These are phyloP conservation scores for Mareca strepera DNA, from an alignment of 2,797 vertebrate genomes.

Conservation along the genomic window DNA sequence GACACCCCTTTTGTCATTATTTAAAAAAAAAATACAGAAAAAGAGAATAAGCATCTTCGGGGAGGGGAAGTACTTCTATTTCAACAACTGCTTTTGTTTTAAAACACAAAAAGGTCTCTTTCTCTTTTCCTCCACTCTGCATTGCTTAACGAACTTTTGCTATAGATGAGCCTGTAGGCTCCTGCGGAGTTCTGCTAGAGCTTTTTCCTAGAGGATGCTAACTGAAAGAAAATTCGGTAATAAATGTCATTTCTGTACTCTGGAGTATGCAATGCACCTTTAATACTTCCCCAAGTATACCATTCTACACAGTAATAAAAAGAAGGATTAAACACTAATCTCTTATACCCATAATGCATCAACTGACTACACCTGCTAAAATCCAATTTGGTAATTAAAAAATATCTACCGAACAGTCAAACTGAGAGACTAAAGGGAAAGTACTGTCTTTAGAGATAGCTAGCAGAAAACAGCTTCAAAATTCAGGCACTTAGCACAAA, in stretches of 20 bases:
- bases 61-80: constrained; percentile 41
- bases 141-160: constrained; percentile 13
- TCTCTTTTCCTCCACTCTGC: not conserved
- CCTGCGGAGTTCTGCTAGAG: constrained; percentile 18
- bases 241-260: constrained; percentile 55
- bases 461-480: constrained; percentile 17
- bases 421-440: constrained; percentile 6
- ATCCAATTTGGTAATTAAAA: constrained; percentile 72
- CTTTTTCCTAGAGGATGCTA: constrained; percentile 40
- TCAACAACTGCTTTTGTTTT: constrained; percentile 54
- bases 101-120: constrained; percentile 20
- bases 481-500: constrained; percentile 40
- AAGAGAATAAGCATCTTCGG: constrained; percentile 60
- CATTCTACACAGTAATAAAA: constrained; percentile 61
- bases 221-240: constrained; percentile 56
- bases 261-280: constrained; percentile 24
- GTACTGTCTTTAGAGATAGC: constrained; percentile 3
- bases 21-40: constrained; percentile 60
- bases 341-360: constrained; percentile 58
- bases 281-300: constrained; percentile 36
- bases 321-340: constrained; percentile 66
- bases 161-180: not conserved
- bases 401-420: constrained; percentile 39
- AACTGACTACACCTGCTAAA: constrained; percentile 62
- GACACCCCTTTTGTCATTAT: constrained; percentile 82